Base-by-base conservation (phyloP, 2,888 invertebrate genomes). In the Diaperis boleti region DNA sequence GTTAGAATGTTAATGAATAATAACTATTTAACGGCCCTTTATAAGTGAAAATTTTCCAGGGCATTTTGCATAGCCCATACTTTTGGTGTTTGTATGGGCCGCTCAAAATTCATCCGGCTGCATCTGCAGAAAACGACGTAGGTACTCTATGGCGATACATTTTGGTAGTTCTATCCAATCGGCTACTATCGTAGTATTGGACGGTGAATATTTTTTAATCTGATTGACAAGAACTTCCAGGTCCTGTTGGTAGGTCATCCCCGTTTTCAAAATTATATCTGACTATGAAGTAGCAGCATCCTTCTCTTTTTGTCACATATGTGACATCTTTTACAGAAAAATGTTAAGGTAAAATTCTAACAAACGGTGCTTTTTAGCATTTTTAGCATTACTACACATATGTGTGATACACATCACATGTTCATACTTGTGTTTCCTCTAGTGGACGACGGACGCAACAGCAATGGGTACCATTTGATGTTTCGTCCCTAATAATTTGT, bases 301-400 rank as follows among this genome's bases (percentile, higher is more conserved):
- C 57, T 6, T 29, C 7, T 50, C 6, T 41, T 59, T 59, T 59
- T 49, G 29, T 59, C 29, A 50, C 26, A 50, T 59, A 59, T 37
- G 49, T 31, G 50, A 59, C 60, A 54, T 60, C 54, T 50, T 54
- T 44, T 33, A 60, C 50, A 33, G 35, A 0, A 60, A 54, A 60
- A 54, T 60, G 18, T 11, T 29, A n/a, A 20, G 50, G 60, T 42
- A 60, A 35, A 60, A 60, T 44, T 54, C 42, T 15, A 2, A 60
- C 44, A 52, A 60, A 60, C 3, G 59, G 59, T 59, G 59, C 42
- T 59, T 50, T 59, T 50, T 26, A n/a, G n/a, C n/a, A n/a, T n/a
- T n/a, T n/a, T n/a, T n/a, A n/a, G n/a, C n/a, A n/a, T n/a, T n/a
- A n/a, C n/a, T n/a, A n/a, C n/a, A n/a, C n/a, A n/a, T n/a, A n/a